Evolutionary conservation across 2,888 invertebrate species (phyloP).

Genomic region (Scelioninae gen. 2): DNA sequence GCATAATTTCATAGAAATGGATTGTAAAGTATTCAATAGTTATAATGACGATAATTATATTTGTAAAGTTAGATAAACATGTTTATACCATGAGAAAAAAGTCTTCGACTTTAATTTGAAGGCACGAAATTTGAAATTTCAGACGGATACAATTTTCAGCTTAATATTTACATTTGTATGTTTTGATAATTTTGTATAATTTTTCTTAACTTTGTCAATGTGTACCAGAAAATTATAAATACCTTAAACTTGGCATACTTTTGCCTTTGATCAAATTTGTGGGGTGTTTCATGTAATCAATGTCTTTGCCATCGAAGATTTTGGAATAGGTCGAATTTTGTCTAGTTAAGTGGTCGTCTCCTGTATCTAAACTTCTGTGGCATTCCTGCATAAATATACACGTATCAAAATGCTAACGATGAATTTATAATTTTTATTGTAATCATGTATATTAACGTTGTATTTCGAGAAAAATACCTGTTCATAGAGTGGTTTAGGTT

Average conservation of each 20-base stretch:
- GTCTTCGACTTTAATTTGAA: too few relatives aligned
- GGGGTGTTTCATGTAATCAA: slow-evolving; percentile 76
- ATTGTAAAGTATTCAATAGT: too few relatives aligned
- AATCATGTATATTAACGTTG: too few relatives aligned
- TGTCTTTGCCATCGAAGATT: slow-evolving; percentile 77
- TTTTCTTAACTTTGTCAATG: background rate
- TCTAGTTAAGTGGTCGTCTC: slow-evolving; percentile 84
- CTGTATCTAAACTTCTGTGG: slow-evolving; percentile 88
- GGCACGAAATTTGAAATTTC: too few relatives aligned
- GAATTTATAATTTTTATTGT: too few relatives aligned
- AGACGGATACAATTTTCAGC: too few relatives aligned
- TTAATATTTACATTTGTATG: too few relatives aligned
- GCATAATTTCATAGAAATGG: too few relatives aligned
- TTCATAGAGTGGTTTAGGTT: slow-evolving; percentile 73
- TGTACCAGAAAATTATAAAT: slow-evolving; percentile 65
- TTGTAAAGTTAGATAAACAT: too few relatives aligned
- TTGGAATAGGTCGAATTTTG: slow-evolving; percentile 83
- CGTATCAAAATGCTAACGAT: background rate
- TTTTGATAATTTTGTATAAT: too few relatives aligned
- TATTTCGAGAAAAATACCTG: slow-evolving; percentile 51
- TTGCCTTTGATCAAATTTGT: slow-evolving; percentile 93
- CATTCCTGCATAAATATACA: slow-evolving; percentile 79
- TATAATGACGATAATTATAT: too few relatives aligned
- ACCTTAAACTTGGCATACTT: slow-evolving; percentile 97
- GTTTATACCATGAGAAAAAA: too few relatives aligned